Evolutionary conservation across 2,888 invertebrate species (phyloP).

Genomic region (Encarsia formosa): DNA sequence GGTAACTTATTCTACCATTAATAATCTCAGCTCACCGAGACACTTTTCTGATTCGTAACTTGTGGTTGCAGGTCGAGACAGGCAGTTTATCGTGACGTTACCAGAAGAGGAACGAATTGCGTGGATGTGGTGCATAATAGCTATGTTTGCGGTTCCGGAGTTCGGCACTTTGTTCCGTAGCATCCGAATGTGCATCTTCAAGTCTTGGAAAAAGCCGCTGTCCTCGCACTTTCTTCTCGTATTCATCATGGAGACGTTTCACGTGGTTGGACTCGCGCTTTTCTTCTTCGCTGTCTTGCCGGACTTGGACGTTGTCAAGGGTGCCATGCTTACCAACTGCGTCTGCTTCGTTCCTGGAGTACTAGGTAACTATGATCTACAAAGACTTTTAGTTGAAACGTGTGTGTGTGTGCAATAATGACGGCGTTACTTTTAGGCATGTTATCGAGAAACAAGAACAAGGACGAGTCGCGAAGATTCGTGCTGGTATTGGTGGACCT

Average conservation of each 20-base stretch:
- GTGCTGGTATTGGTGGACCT: slow-evolving; percentile 79
- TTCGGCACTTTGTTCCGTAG: slow-evolving; percentile 81
- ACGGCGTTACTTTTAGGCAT: too few species aligned
- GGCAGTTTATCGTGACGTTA: slow-evolving; percentile 75
- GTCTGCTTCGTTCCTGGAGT: slow-evolving; percentile 86
- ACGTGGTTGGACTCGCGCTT: slow-evolving; percentile 81
- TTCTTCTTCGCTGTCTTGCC: slow-evolving; percentile 87
- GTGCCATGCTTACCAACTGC: slow-evolving; percentile 94
- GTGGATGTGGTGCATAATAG: slow-evolving; percentile 89
- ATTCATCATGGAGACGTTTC: slow-evolving; percentile 80
- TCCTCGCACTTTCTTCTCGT: slow-evolving; percentile 65
- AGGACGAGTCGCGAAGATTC: slow-evolving; percentile 68
- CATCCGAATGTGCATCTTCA: slow-evolving; percentile 84
- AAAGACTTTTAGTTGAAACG: too few species aligned
- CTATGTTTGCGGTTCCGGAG: slow-evolving; percentile 86
- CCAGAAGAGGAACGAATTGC: slow-evolving; percentile 83
- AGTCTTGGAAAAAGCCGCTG: slow-evolving; percentile 74
- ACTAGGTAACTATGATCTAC: slow-evolving; percentile 52
- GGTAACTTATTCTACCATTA: too few species aligned
- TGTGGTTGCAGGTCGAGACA: slow-evolving; percentile 67
- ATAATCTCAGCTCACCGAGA: too few species aligned
- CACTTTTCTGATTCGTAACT: not conserved
- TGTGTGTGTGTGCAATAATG: too few species aligned
- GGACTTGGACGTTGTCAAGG: slow-evolving; percentile 88
- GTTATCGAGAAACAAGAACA: slow-evolving; percentile 74